Evolutionary conservation across 2,113 vertebrate genomes (phyloP).

Genomic region (Chionomys nivalis): DNA sequence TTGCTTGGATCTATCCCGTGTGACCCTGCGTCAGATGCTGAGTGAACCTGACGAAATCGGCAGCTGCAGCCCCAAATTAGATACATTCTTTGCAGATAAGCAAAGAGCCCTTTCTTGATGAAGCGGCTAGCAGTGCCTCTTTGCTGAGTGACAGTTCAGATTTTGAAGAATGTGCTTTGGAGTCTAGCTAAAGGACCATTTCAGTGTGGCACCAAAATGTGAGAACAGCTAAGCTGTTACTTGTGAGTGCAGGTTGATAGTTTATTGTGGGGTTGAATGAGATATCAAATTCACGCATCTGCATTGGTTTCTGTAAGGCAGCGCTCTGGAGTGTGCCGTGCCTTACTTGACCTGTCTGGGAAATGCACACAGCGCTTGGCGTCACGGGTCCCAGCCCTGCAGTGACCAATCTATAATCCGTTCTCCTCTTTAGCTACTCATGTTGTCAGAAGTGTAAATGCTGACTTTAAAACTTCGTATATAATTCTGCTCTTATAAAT

Average conservation of each 20-base stretch:
- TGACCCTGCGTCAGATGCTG: background rate
- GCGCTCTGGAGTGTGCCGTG: background rate
- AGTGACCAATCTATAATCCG: background rate
- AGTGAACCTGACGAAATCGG: background rate
- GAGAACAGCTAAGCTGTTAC: background rate
- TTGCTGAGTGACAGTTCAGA: background rate
- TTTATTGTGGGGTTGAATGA: background rate
- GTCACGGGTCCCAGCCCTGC: background rate
- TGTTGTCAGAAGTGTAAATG: background rate
- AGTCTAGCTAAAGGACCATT: background rate
- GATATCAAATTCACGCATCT: background rate
- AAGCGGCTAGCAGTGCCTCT: background rate
- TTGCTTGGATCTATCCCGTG: background rate
- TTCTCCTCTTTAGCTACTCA: background rate
- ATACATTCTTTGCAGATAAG: background rate
- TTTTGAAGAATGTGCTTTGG: conserved; percentile 47
- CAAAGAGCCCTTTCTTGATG: background rate
- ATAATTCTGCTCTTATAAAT: background rate
- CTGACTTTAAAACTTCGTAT: conserved; percentile 1
- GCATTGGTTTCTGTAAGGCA: background rate
- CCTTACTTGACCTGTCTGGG: background rate
- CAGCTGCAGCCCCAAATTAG: background rate
- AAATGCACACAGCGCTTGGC: background rate
- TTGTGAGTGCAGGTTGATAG: background rate
- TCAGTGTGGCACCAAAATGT: background rate